Conservation (phyloP, 1,140 invertebrate species). For the Polypedilum pembai region DNA sequence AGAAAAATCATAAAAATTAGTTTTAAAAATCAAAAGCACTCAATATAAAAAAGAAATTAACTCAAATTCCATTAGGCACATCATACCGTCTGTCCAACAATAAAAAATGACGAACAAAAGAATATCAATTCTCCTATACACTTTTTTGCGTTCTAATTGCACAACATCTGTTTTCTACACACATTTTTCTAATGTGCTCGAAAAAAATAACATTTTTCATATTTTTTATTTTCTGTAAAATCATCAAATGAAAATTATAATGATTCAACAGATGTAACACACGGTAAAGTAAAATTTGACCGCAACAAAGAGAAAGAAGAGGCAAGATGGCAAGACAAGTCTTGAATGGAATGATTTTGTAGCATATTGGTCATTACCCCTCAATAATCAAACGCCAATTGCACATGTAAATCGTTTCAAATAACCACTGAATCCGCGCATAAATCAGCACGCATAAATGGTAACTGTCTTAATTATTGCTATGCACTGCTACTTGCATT, state of each 20-base stretch:
- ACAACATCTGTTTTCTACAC: slow-evolving; percentile 12
- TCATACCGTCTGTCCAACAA: too few relatives aligned
- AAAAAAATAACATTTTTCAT: not conserved
- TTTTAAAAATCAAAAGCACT: too few relatives aligned
- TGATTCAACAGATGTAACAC: slow-evolving; percentile 17
- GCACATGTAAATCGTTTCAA: slow-evolving; percentile 17
- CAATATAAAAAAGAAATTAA: too few relatives aligned
- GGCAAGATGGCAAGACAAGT: not conserved
- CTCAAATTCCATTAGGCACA: too few relatives aligned
- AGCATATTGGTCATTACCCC: not conserved
- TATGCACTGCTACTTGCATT: slow-evolving; percentile 26
- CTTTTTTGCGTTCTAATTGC: not conserved
- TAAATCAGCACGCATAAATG: slow-evolving; percentile 5
- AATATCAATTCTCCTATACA: too few relatives aligned
- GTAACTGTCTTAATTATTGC: slow-evolving; percentile 25
- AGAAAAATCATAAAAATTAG: too few relatives aligned
- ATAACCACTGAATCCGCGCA: slow-evolving; percentile 25
- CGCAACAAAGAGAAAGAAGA: not conserved
- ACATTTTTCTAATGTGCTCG: not conserved
- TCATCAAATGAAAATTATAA: slow-evolving; percentile 19
- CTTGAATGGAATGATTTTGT: not conserved
- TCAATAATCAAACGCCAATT: slow-evolving; percentile 27
- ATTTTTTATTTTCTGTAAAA: slow-evolving; percentile 14
- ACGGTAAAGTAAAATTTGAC: not conserved
- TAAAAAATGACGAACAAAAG: too few relatives aligned